A percentile compares a stretch with the other conserved stretches of the same genome.
Evolutionary conservation across 1,140 invertebrate genomes (phyloP).

Genomic region (Gonatopus flavifemur): DNA sequence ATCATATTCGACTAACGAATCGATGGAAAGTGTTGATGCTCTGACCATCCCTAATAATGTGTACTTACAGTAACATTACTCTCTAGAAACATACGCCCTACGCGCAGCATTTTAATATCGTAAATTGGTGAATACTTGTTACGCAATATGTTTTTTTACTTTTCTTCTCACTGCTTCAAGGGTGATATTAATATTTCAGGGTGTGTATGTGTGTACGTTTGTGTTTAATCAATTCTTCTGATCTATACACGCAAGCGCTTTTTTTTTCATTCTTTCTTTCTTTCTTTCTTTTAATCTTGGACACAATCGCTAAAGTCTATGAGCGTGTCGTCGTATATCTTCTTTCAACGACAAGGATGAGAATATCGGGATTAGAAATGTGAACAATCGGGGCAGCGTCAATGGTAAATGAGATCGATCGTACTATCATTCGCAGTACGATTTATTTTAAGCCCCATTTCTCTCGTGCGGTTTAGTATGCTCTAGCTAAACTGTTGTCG

Average conservation of each 20-base stretch:
- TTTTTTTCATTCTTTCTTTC: too few relatives aligned
- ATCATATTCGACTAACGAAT: neutral
- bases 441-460: slow-evolving; percentile 36
- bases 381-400: slow-evolving; percentile 39
- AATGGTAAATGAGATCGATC: slow-evolving; percentile 57
- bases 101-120: slow-evolving; percentile 47
- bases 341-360: slow-evolving; percentile 25
- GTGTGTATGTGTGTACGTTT: slow-evolving; percentile 54
- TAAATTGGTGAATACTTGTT: slow-evolving; percentile 44
- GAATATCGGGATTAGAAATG: slow-evolving; percentile 41
- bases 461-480: slow-evolving; percentile 36
- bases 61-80: slow-evolving; percentile 42
- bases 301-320: slow-evolving; percentile 48
- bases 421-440: slow-evolving; percentile 36
- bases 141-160: slow-evolving; percentile 33
- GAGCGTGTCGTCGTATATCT: too few relatives aligned
- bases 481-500: slow-evolving; percentile 43
- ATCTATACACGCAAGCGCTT: slow-evolving; percentile 54
- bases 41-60: slow-evolving; percentile 40
- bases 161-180: slow-evolving; percentile 30
- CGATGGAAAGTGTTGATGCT: slow-evolving; percentile 23
- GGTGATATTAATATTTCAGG: slow-evolving; percentile 37
- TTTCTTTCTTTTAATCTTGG: too few relatives aligned
- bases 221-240: slow-evolving; percentile 37
- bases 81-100: slow-evolving; percentile 44